Evolutionary conservation across 2,888 invertebrate species (phyloP), one percentile per base, ranked within the genome.

Genomic region (Heterodera filipjevi): DNA sequence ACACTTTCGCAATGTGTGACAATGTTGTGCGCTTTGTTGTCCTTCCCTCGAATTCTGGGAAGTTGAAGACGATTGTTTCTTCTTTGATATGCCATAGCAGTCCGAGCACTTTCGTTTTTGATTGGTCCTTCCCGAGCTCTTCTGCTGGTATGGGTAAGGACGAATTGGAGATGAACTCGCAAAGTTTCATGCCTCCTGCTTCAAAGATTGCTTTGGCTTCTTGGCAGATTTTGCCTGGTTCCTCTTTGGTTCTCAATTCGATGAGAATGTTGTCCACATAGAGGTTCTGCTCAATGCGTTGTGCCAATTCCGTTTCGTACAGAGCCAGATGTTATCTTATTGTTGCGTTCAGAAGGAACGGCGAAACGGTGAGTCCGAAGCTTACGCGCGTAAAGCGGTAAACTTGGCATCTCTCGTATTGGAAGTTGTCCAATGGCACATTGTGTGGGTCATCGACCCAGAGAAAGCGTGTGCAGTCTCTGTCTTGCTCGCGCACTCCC

Each of bases 361-460:
- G 71, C 22, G 71, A 71, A 27, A 71, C 2, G 5, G 71, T 71
- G 8, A 71, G 71, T n/a, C 71, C 71, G 22, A 71, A 71, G 22
- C 71, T 71, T 6, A 71, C 71, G 8, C 71, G n/a, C 22, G 27
- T 27, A n/a, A 71, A 71, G n/a, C 71, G 27, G 30, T n/a, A n/a
- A n/a, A n/a, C n/a, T n/a, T n/a, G n/a, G n/a, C n/a, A n/a, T n/a
- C n/a, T n/a, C n/a, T n/a, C n/a, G n/a, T n/a, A n/a, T n/a, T n/a
- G n/a, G n/a, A n/a, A n/a, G n/a, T n/a, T n/a, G n/a, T n/a, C n/a
- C n/a, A n/a, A n/a, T n/a, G n/a, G n/a, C n/a, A n/a, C n/a, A n/a
- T n/a, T n/a, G n/a, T n/a, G n/a, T n/a, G n/a, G n/a, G n/a, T n/a
- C n/a, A n/a, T n/a, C n/a, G n/a, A n/a, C n/a, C n/a, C n/a, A n/a